Base-by-base conservation (phyloP, 2,797 vertebrate species). In the Anabas testudineus region DNA sequence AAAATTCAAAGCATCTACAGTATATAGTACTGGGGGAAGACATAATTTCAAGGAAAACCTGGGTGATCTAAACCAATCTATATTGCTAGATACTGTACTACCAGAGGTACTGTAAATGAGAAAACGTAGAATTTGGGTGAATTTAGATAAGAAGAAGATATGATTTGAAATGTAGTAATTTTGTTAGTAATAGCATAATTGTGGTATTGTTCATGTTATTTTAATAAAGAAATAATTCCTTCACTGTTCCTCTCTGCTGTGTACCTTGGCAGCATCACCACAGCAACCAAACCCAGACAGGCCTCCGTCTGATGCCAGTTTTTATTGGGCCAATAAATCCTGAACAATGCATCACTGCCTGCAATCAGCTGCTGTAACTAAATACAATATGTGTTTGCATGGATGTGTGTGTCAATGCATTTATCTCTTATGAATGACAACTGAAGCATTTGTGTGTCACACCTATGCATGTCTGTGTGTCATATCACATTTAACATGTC, bases 311-410 rank as follows among this genome's bases (percentile, higher is more conserved):
- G 75, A 74, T 30, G 42, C 52, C 18, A 7, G 24, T 45, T 67
- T 85, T 90, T 86, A 90, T 87, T 84, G 77, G 71, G 32, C 61
- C 72, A 78, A 81, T 89, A 87, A 87, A 86, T 82, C 55, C 48
- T 60, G 43, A 85, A 78, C 66, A 83, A 66, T 9, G 22, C 60
- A 66, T 45, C 7, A 14, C 36, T 78, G 74, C 64, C 61, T 74
- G 63, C 71, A 71, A 82, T 86, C 74, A 81, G 74, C 71, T 66
- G 67, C 80, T 78, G 22, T 62, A 68, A 84, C 72, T 81, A 63
- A 82, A 70, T 72, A 60, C 30, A 32, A 32, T 32, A 32, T 32
- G 30, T 66, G 67, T 71, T 49, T 37, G 54, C 32, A 15, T 73
- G 66, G 30, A 62, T 65, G 47, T 75, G 66, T 55, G 55, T 67